These are phyloP conservation scores for Tiliacea aurago DNA, from an alignment of 2,888 invertebrate species.

Conservation along the genomic window DNA sequence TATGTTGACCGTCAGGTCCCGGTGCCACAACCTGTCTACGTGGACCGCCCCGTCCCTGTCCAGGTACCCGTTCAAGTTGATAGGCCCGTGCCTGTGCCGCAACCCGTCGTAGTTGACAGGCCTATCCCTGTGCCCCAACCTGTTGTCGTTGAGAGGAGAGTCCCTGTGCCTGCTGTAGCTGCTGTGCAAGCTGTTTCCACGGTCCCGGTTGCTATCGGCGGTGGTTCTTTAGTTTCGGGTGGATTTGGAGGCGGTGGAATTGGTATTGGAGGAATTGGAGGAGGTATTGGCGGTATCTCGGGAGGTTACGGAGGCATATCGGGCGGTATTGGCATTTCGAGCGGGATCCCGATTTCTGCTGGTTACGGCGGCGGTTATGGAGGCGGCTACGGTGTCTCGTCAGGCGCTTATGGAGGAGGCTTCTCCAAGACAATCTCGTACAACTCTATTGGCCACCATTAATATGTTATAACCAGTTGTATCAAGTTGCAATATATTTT, in stretches of 20 bases:
- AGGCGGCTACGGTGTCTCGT: conserved; percentile 30
- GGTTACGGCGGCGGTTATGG: conserved; percentile 27
- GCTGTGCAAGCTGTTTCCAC: conserved; percentile 54
- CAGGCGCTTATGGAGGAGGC: conserved; percentile 48
- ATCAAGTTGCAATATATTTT: conserved; percentile 54
- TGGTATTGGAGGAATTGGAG: conserved; percentile 16
- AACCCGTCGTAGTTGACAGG: conserved; percentile 79
- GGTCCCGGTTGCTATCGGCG: conserved; percentile 50
- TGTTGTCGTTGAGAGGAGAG: conserved; percentile 64
- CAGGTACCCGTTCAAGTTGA: conserved; percentile 91
- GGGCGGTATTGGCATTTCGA: conserved; percentile 26
- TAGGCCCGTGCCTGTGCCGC: conserved; percentile 86
- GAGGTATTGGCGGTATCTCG: not conserved
- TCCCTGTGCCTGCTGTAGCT: conserved; percentile 56
- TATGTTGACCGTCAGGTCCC: conserved; percentile 90
- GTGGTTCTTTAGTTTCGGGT: conserved; percentile 36
- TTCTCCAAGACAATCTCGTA: conserved; percentile 62
- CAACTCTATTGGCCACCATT: conserved; percentile 61
- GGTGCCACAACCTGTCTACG: conserved; percentile 89
- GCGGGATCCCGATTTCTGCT: conserved; percentile 39
- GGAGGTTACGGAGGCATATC: conserved; percentile 1
- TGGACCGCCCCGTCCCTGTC: conserved; percentile 90
- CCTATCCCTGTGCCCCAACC: conserved; percentile 64
- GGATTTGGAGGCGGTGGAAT: conserved; percentile 33
- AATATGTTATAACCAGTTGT: conserved; percentile 43